Percentiles rank a stretch among this genome's conserved stretches.
These are phyloP conservation scores for Orchestes rusci DNA, from an alignment of 2,888 invertebrate genomes.

Conservation along the genomic window DNA sequence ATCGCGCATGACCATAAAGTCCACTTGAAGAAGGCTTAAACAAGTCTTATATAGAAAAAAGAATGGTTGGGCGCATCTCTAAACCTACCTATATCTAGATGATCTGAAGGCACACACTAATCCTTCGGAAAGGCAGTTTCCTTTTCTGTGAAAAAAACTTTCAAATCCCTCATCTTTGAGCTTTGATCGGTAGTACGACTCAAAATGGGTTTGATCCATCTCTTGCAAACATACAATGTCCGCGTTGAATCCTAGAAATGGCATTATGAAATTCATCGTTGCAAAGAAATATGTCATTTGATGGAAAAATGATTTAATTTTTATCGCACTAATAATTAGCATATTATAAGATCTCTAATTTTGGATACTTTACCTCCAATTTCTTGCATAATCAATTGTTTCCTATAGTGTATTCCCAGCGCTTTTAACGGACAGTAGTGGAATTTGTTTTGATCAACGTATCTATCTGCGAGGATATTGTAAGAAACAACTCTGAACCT, in stretches of 20 bases:
- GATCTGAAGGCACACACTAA: constrained; percentile 68
- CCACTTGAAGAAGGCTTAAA: too few species aligned
- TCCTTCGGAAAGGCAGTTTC: constrained; percentile 70
- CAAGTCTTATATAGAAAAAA: too few species aligned
- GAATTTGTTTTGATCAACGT: constrained; percentile 74
- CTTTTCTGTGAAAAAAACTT: constrained; percentile 64
- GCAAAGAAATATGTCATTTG: too few species aligned
- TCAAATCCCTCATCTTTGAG: constrained; percentile 50
- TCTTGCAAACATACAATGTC: constrained; percentile 92
- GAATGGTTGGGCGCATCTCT: too few species aligned
- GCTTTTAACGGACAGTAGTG: constrained; percentile 80
- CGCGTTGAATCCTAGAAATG: constrained; percentile 81
- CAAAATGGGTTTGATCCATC: constrained; percentile 75
- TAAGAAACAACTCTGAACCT: constrained; percentile 78
- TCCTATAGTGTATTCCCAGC: constrained; percentile 76
- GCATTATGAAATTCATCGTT: too few species aligned
- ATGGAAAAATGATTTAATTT: too few species aligned
- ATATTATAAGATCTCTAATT: too few species aligned
- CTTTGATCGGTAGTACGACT: constrained; percentile 56
- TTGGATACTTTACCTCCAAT: constrained; percentile 67
- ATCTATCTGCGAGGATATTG: constrained; percentile 85
- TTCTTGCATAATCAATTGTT: constrained; percentile 79
- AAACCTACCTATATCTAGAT: constrained; percentile 54
- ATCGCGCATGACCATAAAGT: too few species aligned
- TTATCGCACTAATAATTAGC: too few species aligned